Evolutionary conservation across 2,888 invertebrate species (phyloP), one percentile per base, ranked within the genome.

Genomic region (Microplitis deprimator): DNA sequence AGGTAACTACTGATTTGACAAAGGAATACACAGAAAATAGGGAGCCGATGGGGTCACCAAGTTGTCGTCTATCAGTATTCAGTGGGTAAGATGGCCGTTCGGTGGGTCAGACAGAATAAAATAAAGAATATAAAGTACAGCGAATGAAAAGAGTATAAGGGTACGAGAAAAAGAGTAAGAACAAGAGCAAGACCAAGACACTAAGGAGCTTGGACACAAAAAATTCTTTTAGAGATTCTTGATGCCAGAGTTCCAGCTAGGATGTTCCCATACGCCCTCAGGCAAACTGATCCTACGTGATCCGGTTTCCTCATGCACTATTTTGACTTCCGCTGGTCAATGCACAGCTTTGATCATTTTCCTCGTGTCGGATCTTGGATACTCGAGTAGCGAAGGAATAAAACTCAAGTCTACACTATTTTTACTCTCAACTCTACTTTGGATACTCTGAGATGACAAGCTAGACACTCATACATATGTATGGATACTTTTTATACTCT

Each of bases 211-310:
- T 84, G 85, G 84, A 85, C 86, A 82, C 81, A 85, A 82, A 85
- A 85, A 84, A 85, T 85, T 85, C 84, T 84, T 81, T 81, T 80
- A 83, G 79, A 83, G 84, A 85, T 86, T 84, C 85, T 83, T 84
- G 83, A 84, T 83, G 83, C 82, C 81, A 81, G 83, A 81, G 83
- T 64, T 59, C 29, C 29, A 10, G 6, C 83, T 84, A 84, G 83
- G 84, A 85, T 83, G 83, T 13, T 13, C 50, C 13, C 13, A 83
- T 83, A 82, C 80, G 84, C 29, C 69, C 64, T 79, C 85, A 81
- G 85, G 85, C 84, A 86, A 86, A 86, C 86, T 84, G 86, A 85
- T 82, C 83, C 85, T 85, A 86, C 86, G 86, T 86, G 86, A 85
- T 81, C 79, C 78, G 85, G 86, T 85, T 85, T 81, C 84, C 83